Conservation (phyloP, 2,888 invertebrate genomes). For the Saturnia japonica region DNA sequence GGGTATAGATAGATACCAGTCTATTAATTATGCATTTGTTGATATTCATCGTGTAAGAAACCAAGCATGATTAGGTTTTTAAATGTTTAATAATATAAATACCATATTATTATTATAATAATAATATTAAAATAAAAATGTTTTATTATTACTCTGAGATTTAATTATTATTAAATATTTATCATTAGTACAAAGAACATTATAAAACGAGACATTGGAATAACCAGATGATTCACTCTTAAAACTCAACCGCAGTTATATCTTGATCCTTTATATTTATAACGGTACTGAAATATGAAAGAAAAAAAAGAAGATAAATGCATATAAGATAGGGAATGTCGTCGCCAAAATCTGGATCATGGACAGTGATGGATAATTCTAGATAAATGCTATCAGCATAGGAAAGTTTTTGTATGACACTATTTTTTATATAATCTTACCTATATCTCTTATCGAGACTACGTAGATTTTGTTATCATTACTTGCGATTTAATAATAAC, state of each 20-base stretch:
- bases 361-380: constrained; percentile 23
- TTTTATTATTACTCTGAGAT: background rate
- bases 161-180: background rate
- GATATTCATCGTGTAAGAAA: background rate
- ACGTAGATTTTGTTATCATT: background rate
- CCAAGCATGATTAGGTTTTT: background rate
- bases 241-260: background rate
- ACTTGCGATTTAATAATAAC: background rate
- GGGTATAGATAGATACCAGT: too few species aligned
- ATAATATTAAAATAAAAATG: too few species aligned
- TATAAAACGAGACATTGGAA: background rate
- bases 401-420: constrained; percentile 26
- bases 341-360: constrained; percentile 4
- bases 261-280: background rate
- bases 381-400: constrained; percentile 23
- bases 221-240: background rate
- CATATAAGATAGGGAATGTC: constrained; percentile 1
- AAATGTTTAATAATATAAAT: too few species aligned
- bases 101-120: too few species aligned
- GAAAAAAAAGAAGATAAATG: constrained; percentile 1
- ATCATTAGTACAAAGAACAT: background rate
- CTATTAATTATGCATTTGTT: background rate
- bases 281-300: background rate
- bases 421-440: constrained; percentile 19
- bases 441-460: constrained; percentile 18